Evolutionary conservation across 2,113 vertebrate species (phyloP).

Genomic region (Puntigrus tetrazona): DNA sequence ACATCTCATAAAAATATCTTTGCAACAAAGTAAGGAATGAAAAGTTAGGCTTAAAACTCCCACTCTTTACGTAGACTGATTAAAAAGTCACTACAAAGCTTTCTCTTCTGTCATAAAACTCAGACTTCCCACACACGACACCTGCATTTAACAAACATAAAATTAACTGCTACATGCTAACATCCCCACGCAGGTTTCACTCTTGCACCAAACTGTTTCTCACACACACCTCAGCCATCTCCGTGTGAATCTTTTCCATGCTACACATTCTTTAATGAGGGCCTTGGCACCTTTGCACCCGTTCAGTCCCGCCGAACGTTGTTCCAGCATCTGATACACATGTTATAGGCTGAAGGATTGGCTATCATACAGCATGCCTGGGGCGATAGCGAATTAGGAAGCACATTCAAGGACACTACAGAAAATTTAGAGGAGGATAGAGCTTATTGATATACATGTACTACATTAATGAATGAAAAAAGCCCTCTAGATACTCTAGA

Average conservation of each 20-base stretch:
- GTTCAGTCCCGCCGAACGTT: background rate
- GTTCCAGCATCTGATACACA: background rate
- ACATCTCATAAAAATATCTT: conserved; percentile 38
- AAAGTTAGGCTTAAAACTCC: conserved; percentile 48
- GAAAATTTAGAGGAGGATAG: background rate
- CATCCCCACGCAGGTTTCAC: conserved; percentile 27
- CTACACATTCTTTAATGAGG: background rate
- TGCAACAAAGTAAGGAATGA: conserved; percentile 35
- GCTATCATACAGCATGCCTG: background rate
- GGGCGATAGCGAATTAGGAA: conserved; percentile 13
- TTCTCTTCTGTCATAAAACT: conserved; percentile 48
- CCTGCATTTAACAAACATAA: conserved; percentile 6
- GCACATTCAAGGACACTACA: conserved; percentile 20
- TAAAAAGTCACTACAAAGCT: conserved; percentile 44
- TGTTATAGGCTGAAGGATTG: background rate
- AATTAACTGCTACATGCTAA: conserved; percentile 23
- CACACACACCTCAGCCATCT: background rate
- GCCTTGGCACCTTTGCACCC: background rate
- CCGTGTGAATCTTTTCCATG: background rate
- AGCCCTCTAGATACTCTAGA: background rate
- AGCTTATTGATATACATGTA: conserved; percentile 15
- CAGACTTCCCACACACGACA: conserved; percentile 42
- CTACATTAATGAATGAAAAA: background rate
- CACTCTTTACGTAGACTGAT: conserved; percentile 32
- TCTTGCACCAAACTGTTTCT: conserved; percentile 9